Conservation (phyloP, 2,888 invertebrate genomes). For the Drosophila vallismaia region DNA sequence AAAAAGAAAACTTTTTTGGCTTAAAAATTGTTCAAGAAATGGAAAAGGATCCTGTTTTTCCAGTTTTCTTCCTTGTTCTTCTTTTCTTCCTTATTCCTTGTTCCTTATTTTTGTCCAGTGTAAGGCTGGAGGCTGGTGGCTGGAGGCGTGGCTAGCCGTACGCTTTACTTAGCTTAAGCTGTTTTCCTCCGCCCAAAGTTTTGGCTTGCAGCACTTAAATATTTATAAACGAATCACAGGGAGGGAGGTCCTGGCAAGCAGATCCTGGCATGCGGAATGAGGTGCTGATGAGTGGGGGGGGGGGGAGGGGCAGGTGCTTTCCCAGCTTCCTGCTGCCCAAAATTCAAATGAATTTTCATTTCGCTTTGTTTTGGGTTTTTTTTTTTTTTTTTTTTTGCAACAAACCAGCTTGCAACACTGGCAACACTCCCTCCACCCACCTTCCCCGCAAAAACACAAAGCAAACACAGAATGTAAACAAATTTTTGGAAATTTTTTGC, state of each 20-base stretch:
- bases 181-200: conserved; percentile 29
- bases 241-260: background rate
- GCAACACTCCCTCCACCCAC: background rate
- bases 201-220: conserved; percentile 51
- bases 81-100: no score
- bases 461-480: conserved; percentile 34
- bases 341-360: conserved; percentile 36
- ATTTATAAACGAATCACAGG: conserved; percentile 43
- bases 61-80: no score
- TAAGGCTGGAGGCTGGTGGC: background rate
- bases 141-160: conserved; percentile 19
- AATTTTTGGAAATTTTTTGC: conserved; percentile 14
- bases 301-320: conserved; percentile 23
- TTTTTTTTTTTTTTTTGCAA: background rate
- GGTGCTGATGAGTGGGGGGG: conserved; percentile 34
- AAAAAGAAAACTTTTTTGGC: no score
- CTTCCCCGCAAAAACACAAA: background rate
- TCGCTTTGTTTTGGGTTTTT: conserved; percentile 20
- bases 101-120: background rate
- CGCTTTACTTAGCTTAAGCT: conserved; percentile 48
- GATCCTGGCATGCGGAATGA: background rate
- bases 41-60: no score
- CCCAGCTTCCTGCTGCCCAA: conserved; percentile 14
- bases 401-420: background rate
- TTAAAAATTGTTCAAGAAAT: no score